These are phyloP conservation scores for Julus scanicus DNA, from an alignment of 2,888 invertebrate genomes.

Conservation along the genomic window DNA sequence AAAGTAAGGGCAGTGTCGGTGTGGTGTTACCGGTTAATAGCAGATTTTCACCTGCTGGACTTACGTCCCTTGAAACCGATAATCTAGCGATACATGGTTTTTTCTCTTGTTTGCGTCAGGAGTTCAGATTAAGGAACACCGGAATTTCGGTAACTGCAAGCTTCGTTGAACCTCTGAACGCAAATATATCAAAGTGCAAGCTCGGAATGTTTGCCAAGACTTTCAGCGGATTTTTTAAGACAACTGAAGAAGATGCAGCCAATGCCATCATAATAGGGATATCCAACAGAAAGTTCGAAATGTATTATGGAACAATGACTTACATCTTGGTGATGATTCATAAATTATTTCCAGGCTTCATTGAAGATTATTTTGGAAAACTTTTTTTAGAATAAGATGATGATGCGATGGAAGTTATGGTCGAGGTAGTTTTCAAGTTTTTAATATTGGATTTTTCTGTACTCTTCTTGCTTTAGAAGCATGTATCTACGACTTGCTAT, in stretches of 20 bases:
- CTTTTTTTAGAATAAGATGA: no score
- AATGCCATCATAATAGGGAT: background rate
- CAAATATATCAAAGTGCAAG: no score
- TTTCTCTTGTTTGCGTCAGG: slow-evolving; percentile 45
- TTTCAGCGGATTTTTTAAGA: no score
- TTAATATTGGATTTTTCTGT: no score
- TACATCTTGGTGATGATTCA: background rate
- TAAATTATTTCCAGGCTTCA: background rate
- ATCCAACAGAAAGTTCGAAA: background rate
- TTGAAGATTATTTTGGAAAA: background rate
- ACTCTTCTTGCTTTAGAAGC: no score
- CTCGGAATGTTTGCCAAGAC: no score
- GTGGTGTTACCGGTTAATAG: slow-evolving; percentile 64
- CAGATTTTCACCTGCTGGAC: slow-evolving; percentile 57
- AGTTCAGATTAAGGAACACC: background rate
- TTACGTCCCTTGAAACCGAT: background rate
- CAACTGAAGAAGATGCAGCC: slow-evolving; percentile 11
- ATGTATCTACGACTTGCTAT: no score
- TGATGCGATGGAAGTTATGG: no score
- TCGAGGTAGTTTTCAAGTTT: no score
- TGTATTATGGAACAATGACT: background rate
- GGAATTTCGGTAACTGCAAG: slow-evolving; percentile 47
- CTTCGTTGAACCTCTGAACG: background rate
- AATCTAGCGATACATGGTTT: slow-evolving; percentile 48
- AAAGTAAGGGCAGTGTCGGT: slow-evolving; percentile 62